Evolutionary conservation across 2,113 vertebrate genomes (phyloP), one percentile per base, ranked within the genome.

Genomic region (Corvus moneduloides): DNA sequence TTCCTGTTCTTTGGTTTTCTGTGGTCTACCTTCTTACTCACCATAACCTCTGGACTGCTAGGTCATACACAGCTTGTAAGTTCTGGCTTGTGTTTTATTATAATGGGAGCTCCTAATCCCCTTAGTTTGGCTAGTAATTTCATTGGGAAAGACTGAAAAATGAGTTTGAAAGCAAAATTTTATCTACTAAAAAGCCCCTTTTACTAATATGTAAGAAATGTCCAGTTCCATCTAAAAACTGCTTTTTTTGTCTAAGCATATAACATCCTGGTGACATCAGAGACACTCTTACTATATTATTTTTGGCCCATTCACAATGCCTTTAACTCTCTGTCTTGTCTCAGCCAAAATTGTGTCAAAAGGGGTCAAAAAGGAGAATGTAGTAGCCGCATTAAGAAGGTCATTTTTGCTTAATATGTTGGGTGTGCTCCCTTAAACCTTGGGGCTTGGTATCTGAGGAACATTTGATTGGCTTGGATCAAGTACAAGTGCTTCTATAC

Each of bases 1-100:
- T 96, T 93, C 93, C 94, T 94, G 91, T 93, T 84, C 91, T 79
- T 83, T 79, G 77, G 69, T 95, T 91, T 93, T 94, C 87, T 96
- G 93, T 94, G 66, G 78, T 94, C 78, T 89, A 16, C 67, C 54
- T 93, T 93, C 82, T 97, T 94, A 92, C 63, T 94, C 82, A 88
- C 72, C 20, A 9, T 96, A 94, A 93, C 79, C 79, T 93, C 52
- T 81, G 67, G 51, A 41, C 75, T 93, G 83, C 85, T 85, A 88
- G 93, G 87, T 96, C 85, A 78, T 77, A 74, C 64, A 41, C 17
- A 13, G 83, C 82, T 96, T 83, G 33, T 86, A 93, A 88, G 44
- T 93, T 85, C 93, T 91, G 84, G 58, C 59, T 51, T 85, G 30
- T 23, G 35, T 95, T 91, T 85, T 61, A 48, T 88, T 91, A 59